Evolutionary conservation across 2,888 invertebrate genomes (phyloP).

Genomic region (Ceraclea dissimilis): DNA sequence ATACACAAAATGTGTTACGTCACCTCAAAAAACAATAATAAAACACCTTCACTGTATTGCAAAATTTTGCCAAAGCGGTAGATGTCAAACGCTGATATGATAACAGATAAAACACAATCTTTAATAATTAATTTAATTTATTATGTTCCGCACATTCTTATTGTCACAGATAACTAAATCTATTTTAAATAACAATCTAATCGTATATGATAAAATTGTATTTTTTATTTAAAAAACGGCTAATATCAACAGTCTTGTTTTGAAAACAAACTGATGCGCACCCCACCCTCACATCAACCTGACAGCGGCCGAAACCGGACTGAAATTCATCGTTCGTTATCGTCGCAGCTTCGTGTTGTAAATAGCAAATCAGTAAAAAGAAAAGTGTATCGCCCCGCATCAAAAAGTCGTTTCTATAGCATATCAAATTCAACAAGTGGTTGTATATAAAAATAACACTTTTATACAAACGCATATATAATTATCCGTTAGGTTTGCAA

Average conservation of each 20-base stretch:
- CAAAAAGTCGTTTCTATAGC: not conserved
- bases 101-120: not conserved
- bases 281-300: not conserved
- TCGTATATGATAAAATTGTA: not conserved
- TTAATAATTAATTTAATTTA: not conserved
- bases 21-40: too few species aligned
- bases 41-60: not conserved
- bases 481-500: too few species aligned
- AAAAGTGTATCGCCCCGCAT: not conserved
- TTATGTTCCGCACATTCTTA: not conserved
- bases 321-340: conserved; percentile 14
- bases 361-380: not conserved
- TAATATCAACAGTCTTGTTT: conserved; percentile 14
- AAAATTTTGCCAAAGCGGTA: not conserved
- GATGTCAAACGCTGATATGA: not conserved
- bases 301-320: conserved; percentile 23
- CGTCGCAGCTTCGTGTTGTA: conserved; percentile 12
- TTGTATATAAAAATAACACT: not conserved
- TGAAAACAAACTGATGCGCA: not conserved
- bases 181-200: not conserved
- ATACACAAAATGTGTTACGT: too few species aligned
- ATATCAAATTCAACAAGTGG: not conserved
- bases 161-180: not conserved
- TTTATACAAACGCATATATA: too few species aligned
- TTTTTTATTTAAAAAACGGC: conserved; percentile 15